Evolutionary conservation across 2,888 invertebrate species (phyloP), one percentile per base, ranked within the genome.

Genomic region (Pristionchus entomophagus): DNA sequence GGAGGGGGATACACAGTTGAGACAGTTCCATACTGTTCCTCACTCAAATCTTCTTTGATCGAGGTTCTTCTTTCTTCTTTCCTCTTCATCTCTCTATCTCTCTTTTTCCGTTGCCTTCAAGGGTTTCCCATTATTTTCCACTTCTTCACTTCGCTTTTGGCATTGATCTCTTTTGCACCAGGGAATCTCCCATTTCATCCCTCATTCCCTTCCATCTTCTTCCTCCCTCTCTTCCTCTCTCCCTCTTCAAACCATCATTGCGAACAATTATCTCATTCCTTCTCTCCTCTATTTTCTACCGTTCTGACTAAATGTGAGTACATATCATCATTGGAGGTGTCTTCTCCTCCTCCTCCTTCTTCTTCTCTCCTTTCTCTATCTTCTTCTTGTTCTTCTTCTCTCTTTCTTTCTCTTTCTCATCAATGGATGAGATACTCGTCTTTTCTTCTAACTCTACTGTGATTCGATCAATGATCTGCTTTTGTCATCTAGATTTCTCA

Each of bases 181-280:
- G 84, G 51, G 78, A 51, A 51, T 45, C 35, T 45, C 59, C 69
- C 69, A 69, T 69, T 69, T 69, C 69, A 51, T 59, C 32, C 41
- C 32, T 62, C 65, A 38, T n/a, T 35, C 65, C 29, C 69, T 35
- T 26, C 41, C 49, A n/a, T 26, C 17, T 56, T 26, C 35, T 8
- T 65, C 56, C 69, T 35, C 32, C 38, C 45, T 35, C 19, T 29
- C 35, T 45, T 35, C 32, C 51, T 22, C 51, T 69, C 29, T 17
- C 51, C 69, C 69, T 35, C 62, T 84, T n/a, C 35, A 81, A 81
- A 49, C 77, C 29, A 45, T 77, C 49, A 17, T 41, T 26, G 45
- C 41, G 41, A 49, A 77, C 77, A 49, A 41, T 49, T 45, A 77
- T 49, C 49, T 77, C 49, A 45, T 53, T 80, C 32, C 17, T 29